Evolutionary conservation across 1,140 invertebrate species (phyloP).

Genomic region (Bombus affinis): DNA sequence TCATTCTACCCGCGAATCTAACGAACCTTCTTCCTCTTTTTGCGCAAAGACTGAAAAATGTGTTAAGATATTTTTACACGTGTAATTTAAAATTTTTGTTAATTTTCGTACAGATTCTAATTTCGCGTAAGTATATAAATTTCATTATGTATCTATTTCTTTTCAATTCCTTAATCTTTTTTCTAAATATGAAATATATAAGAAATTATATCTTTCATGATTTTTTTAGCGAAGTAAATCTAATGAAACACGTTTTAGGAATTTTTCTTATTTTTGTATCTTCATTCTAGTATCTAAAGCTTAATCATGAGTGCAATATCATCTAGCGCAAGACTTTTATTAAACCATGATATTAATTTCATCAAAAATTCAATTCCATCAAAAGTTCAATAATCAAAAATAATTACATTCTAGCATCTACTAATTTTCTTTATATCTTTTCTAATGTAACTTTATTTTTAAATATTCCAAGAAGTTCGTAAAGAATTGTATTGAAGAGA

Average conservation of each 20-base stretch:
- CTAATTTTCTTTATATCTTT: neutral
- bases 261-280: neutral
- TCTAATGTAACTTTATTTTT: too few relatives aligned
- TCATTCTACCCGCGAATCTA: neutral
- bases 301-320: too few relatives aligned
- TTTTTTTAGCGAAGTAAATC: too few relatives aligned
- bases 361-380: too few relatives aligned
- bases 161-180: neutral
- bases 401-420: neutral
- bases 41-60: neutral
- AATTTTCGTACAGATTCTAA: neutral
- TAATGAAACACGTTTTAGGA: neutral
- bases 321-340: neutral
- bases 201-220: neutral
- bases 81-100: neutral
- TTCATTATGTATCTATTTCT: too few relatives aligned
- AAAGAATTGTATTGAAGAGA: neutral
- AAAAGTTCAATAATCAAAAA: too few relatives aligned
- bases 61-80: too few relatives aligned
- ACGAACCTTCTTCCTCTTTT: neutral
- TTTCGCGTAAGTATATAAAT: neutral
- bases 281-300: too few relatives aligned
- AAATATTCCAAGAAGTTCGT: neutral
- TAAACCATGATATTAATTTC: neutral
- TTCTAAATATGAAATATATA: neutral